Conservation (phyloP, 2,888 invertebrate species). For the Zaprionus lineosus region DNA sequence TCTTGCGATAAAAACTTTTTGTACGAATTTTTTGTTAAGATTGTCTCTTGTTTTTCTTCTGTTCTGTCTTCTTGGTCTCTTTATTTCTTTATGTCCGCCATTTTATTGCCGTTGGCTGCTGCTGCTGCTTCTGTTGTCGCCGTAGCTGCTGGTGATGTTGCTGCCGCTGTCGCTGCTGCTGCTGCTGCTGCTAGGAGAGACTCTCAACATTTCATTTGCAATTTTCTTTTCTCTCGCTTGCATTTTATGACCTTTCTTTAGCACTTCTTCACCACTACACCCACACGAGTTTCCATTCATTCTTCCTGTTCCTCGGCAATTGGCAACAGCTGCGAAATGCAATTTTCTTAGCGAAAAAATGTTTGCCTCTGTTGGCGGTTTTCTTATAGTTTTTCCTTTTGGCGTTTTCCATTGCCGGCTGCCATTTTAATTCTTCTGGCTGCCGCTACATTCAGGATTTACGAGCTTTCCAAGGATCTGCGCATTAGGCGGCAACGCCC, state of each 20-base stretch:
- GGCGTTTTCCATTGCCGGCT: constrained; percentile 22
- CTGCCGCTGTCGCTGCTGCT: constrained; percentile 12
- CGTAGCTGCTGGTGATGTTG: constrained; percentile 6
- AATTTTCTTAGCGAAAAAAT: constrained; percentile 61
- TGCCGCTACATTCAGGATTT: constrained; percentile 47
- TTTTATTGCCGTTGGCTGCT: constrained; percentile 53
- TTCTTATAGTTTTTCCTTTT: constrained; percentile 25
- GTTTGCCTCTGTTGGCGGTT: constrained; percentile 38
- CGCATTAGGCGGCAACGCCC: constrained; percentile 43
- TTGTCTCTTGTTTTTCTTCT: not conserved
- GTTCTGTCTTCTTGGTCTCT: constrained; percentile 20
- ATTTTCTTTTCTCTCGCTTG: constrained; percentile 65
- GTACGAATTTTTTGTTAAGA: not conserved
- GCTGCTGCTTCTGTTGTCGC: constrained; percentile 12
- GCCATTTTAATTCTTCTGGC: constrained; percentile 41
- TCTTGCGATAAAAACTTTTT: constrained; percentile 36
- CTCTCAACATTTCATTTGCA: constrained; percentile 68
- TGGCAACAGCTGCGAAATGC: constrained; percentile 77
- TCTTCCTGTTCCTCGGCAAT: constrained; percentile 45
- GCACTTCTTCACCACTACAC: constrained; percentile 45
- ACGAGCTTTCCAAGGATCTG: constrained; percentile 31
- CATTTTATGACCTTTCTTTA: constrained; percentile 72
- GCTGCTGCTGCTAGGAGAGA: constrained; percentile 27
- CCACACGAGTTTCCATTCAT: constrained; percentile 12
- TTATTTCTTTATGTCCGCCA: constrained; percentile 35